Evolutionary conservation across 2,113 vertebrate genomes (phyloP).

Genomic region (Gymnorhina tibicen): DNA sequence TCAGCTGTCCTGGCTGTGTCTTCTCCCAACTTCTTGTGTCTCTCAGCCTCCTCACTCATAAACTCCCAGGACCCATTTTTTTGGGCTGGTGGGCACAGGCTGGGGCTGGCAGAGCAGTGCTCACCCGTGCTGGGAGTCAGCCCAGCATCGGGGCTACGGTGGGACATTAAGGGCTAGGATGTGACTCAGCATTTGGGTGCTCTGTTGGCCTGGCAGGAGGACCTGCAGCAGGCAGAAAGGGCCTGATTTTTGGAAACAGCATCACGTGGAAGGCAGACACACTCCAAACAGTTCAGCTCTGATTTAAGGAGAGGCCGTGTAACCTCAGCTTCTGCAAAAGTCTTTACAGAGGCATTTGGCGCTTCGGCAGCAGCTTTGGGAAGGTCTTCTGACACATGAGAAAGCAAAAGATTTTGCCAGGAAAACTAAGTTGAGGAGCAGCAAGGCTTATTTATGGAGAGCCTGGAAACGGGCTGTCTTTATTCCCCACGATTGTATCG

Average conservation of each 20-base stretch:
- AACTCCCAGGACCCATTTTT: not conserved
- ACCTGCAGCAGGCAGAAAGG: not conserved
- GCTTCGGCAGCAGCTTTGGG: not conserved
- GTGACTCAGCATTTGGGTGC: not conserved
- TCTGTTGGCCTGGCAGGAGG: not conserved
- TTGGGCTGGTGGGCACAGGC: not conserved
- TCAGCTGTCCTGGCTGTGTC: not conserved
- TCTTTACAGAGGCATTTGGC: slow-evolving; percentile 17
- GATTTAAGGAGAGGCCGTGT: not conserved
- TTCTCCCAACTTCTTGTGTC: not conserved
- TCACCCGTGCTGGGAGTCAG: not conserved
- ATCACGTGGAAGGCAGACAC: not conserved
- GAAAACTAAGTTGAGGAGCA: slow-evolving; percentile 15
- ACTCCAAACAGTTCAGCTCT: not conserved
- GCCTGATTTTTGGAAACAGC: not conserved
- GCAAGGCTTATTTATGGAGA: slow-evolving; percentile 9
- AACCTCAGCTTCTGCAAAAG: slow-evolving; percentile 34
- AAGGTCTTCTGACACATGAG: slow-evolving; percentile 18
- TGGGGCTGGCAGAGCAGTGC: not conserved
- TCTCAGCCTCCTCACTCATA: not conserved
- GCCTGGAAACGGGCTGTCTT: not conserved
- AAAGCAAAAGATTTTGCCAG: slow-evolving; percentile 24
- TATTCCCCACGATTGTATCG: not conserved
- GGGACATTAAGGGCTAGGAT: not conserved
- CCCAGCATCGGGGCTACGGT: not conserved